Evolutionary conservation across 2,888 invertebrate genomes (phyloP).

Genomic region (Tachina grossa): DNA sequence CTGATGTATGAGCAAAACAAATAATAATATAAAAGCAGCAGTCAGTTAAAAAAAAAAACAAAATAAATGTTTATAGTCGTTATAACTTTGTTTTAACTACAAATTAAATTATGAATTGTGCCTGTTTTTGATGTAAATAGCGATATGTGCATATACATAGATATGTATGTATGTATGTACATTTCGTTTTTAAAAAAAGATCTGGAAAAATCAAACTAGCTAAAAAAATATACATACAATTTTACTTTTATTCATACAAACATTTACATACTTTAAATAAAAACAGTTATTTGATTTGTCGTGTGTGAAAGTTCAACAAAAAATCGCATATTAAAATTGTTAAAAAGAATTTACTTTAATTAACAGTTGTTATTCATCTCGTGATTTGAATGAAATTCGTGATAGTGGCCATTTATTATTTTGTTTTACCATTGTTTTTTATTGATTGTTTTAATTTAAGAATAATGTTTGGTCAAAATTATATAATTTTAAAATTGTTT

Average conservation of each 20-base stretch:
- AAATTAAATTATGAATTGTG: no score
- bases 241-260: neutral
- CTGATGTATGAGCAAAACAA: no score
- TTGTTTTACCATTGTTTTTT: conserved; percentile 41
- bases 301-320: conserved; percentile 33
- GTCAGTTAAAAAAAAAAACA: no score
- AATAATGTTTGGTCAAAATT: conserved; percentile 56
- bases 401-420: conserved; percentile 79
- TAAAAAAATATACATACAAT: neutral
- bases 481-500: conserved; percentile 39
- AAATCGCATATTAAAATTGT: conserved; percentile 51
- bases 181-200: neutral
- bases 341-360: conserved; percentile 28
- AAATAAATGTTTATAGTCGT: no score
- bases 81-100: no score
- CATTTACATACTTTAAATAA: conserved; percentile 18
- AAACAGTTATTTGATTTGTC: conserved; percentile 47
- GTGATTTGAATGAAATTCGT: conserved; percentile 82
- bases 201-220: neutral
- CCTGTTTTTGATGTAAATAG: no score
- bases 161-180: neutral
- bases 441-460: conserved; percentile 37
- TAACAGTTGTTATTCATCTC: conserved; percentile 70
- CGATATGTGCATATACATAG: no score
- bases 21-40: no score